phyloP scores from a whole-genome alignment of 2,888 invertebrate species.

The Andrena praecox region DNA sequence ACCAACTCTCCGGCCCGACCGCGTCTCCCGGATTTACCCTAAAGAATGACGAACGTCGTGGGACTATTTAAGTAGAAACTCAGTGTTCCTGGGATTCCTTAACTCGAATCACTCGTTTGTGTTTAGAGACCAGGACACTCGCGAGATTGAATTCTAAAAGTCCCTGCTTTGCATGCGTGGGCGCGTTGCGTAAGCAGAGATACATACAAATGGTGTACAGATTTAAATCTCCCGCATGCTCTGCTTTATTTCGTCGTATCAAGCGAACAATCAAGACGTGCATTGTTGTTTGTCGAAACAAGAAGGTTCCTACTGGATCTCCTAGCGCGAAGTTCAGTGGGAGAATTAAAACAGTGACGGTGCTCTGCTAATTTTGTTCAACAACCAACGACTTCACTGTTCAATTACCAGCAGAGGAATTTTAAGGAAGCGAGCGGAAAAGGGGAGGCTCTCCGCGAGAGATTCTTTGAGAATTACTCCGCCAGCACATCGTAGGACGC shows the following conservation, averaged over 20 bases:
- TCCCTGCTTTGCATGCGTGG: slow-evolving; percentile 35
- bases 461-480: slow-evolving; percentile 44
- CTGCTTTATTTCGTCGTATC: not conserved
- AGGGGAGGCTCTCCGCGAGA: not conserved
- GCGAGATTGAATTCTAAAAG: slow-evolving; percentile 55
- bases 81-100: slow-evolving; percentile 13
- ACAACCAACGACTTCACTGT: slow-evolving; percentile 13
- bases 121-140: slow-evolving; percentile 23
- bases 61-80: slow-evolving; percentile 23
- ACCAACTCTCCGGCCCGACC: too few species aligned
- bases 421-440: not conserved
- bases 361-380: not conserved
- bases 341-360: not conserved
- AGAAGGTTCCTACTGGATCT: not conserved
- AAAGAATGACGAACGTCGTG: slow-evolving; percentile 4
- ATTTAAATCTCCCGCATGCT: slow-evolving; percentile 44
- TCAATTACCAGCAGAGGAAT: not conserved
- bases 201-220: slow-evolving; percentile 16
- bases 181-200: slow-evolving; percentile 33
- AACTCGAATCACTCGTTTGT: slow-evolving; percentile 22
- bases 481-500: slow-evolving; percentile 33
- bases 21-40: too few species aligned
- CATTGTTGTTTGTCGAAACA: not conserved
- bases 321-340: too few species aligned
- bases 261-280: not conserved